Evolutionary conservation across 2,797 vertebrate genomes (phyloP).

Genomic region (Emydoidea blandingii): DNA sequence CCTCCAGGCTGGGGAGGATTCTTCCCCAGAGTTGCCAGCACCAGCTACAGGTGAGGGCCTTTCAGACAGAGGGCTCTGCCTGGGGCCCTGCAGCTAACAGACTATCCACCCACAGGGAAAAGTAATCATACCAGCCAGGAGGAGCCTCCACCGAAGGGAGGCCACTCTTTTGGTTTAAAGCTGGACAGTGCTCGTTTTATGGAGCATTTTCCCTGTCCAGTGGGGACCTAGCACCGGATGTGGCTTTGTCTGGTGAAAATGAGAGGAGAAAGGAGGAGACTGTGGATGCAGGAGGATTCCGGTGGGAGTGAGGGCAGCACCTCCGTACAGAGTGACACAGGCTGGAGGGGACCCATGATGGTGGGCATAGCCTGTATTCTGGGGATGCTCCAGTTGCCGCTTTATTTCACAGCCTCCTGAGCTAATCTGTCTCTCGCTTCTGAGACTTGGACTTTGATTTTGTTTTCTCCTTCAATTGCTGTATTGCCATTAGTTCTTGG

Average conservation of each 20-base stretch:
- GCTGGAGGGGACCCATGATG: not conserved
- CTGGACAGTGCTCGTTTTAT: not conserved
- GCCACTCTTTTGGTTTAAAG: not conserved
- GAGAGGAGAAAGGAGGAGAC: not conserved
- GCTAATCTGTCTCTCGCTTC: not conserved
- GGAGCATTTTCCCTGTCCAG: not conserved
- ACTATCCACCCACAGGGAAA: accelerated
- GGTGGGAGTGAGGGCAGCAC: not conserved
- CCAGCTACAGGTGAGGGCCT: not conserved
- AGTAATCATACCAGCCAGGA: accelerated
- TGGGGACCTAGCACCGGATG: not conserved
- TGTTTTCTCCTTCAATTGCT: not conserved
- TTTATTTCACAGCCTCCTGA: not conserved
- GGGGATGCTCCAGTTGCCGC: not conserved
- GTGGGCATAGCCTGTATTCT: not conserved
- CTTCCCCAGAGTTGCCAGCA: not conserved
- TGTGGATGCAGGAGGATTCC: not conserved
- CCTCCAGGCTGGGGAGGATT: not conserved
- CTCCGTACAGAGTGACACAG: not conserved
- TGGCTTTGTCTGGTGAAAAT: not conserved
- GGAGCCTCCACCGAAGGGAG: not conserved
- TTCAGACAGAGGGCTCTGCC: not conserved
- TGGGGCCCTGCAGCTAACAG: not conserved
- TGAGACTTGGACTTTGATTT: not conserved
- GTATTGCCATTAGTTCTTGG: not conserved